Evolutionary conservation across 2,888 invertebrate species (phyloP).

Genomic region (Sarcophaga subvicina): DNA sequence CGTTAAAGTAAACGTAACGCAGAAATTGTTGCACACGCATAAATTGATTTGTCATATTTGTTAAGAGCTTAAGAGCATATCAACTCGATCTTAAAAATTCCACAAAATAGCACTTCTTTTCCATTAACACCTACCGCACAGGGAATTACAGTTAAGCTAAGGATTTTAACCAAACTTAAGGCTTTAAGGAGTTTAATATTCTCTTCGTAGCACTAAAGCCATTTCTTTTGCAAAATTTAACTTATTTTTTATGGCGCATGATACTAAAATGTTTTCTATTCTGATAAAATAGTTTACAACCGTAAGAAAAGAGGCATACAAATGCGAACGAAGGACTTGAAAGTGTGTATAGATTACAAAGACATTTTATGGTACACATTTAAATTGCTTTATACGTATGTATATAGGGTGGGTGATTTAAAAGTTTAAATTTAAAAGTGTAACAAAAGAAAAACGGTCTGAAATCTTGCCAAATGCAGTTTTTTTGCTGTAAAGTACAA

Average conservation of each 20-base stretch:
- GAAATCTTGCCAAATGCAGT: no score
- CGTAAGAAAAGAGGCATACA: no score
- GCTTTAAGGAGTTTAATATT: not conserved
- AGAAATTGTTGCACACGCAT: conserved; percentile 15
- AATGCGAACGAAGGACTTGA: no score
- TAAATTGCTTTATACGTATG: not conserved
- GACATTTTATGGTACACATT: not conserved
- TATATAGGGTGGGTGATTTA: no score
- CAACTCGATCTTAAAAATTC: not conserved
- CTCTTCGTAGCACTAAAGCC: not conserved
- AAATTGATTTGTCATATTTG: conserved; percentile 53
- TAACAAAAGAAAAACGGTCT: no score
- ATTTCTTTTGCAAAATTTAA: not conserved
- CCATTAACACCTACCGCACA: not conserved
- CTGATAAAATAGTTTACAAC: no score
- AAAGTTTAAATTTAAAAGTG: no score
- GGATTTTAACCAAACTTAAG: not conserved
- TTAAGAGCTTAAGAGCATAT: conserved; percentile 12
- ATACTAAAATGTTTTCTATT: not conserved
- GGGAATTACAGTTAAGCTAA: not conserved
- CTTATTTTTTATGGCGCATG: not conserved
- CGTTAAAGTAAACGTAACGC: not conserved
- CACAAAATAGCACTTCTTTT: not conserved
- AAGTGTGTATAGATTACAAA: no score
- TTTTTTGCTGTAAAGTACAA: no score